Evolutionary conservation across 2,113 vertebrate genomes (phyloP), one percentile per base, ranked within the genome.

Genomic region (Ptilorrhoa leucosticta): DNA sequence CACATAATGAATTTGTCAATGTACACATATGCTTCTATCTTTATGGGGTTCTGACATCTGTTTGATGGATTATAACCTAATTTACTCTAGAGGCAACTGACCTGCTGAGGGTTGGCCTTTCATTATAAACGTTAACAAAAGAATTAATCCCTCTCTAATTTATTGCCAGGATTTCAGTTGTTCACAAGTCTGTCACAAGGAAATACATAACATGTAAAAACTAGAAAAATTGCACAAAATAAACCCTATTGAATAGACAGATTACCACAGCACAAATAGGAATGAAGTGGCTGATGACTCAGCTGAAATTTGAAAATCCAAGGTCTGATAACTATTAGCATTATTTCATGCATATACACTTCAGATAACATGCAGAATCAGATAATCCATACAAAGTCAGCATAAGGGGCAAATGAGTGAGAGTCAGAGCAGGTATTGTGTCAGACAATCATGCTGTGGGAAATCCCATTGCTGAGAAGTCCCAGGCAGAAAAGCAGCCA

Each of bases 91-190:
- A 77, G 83, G 93, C 21, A 87, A 33, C 54, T 93, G 89, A 87
- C 53, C 69, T 92, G 35, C 61, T 91, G 87, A 95, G 94, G n/a
- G 48, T 56, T 94, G 83, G 72, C 56, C 39, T 89, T 91, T 87
- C 78, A 20, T 81, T 97, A 48, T 47, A 80, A 93, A 91, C 66
- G 33, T 45, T 97, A 97, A 88, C 86, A 93, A 96, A 97, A 93
- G 22, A 90, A 82, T 94, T 96, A 97, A 96, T 97, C 80, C 83
- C 39, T 50, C 65, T 87, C 28, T 61, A 94, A 94, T 85, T 89
- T 94, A 87, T 95, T 91, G 84, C 42, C 33, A 89, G 64, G 84
- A 56, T 26, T 94, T 96, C 39, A 87, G 54, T 87, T 78, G 15
- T 84, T 94, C 89, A 71, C 27, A 89, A 88, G 17, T 24, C 33